Evolutionary conservation across 2,113 vertebrate genomes (phyloP).

Genomic region (Climacteris rufus): DNA sequence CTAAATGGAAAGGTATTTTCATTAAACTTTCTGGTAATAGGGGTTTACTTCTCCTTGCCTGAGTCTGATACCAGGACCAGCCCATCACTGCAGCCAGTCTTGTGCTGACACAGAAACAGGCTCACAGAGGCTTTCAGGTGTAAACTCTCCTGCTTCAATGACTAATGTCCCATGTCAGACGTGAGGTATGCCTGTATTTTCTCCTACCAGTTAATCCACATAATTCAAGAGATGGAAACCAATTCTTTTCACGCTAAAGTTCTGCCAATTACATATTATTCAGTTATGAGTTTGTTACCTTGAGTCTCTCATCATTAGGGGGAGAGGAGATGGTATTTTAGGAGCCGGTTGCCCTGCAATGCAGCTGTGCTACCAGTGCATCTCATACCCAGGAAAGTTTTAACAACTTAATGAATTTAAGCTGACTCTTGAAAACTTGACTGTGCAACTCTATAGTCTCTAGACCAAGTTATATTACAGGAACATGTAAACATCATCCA

Average conservation of each 20-base stretch:
- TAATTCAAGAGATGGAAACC: background rate
- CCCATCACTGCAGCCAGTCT: background rate
- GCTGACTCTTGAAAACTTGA: background rate
- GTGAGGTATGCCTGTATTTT: background rate
- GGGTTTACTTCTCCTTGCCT: background rate
- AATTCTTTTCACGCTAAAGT: background rate
- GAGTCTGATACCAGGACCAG: background rate
- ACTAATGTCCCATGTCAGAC: background rate
- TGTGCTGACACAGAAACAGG: background rate
- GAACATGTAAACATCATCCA: background rate
- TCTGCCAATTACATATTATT: background rate
- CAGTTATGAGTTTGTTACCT: background rate
- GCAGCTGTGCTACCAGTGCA: background rate
- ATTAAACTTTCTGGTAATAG: background rate
- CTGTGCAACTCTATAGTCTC: background rate
- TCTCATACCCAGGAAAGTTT: background rate
- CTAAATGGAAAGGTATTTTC: background rate
- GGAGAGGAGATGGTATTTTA: background rate
- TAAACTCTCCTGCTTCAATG: background rate
- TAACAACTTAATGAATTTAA: conserved; percentile 25
- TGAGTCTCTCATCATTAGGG: background rate
- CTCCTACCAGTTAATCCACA: background rate
- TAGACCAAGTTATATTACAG: background rate
- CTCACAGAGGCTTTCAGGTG: background rate
- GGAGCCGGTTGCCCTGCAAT: background rate